Conservation (phyloP, 1,140 invertebrate species). For the Cyclargus thomasi region DNA sequence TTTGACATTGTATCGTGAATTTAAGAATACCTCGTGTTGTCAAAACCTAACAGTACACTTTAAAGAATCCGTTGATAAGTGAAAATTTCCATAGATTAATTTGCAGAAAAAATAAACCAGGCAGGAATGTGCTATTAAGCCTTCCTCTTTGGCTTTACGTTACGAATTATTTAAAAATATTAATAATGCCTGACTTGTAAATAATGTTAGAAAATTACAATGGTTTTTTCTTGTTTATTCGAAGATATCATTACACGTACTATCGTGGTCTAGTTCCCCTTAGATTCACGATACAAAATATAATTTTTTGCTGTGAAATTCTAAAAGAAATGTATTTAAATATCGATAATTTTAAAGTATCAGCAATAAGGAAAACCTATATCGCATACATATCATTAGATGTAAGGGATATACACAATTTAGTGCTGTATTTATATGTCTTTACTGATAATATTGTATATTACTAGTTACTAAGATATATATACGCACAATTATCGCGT, state of each 20-base stretch:
- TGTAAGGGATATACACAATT: conserved; percentile 55
- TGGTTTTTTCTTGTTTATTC: no score
- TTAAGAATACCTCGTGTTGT: conserved; percentile 33
- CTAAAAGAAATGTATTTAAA: conserved; percentile 17
- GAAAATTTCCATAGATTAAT: no score
- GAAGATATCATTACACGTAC: no score
- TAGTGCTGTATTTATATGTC: conserved; percentile 33
- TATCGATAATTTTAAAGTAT: conserved; percentile 26
- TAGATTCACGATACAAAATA: neutral
- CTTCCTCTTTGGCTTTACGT: no score
- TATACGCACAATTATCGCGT: conserved; percentile 8
- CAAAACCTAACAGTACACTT: no score
- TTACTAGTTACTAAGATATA: conserved; percentile 17
- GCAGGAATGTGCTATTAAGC: no score
- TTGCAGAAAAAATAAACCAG: no score
- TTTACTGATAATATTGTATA: conserved; percentile 18
- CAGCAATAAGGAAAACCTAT: conserved; percentile 55
- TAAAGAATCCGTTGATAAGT: no score
- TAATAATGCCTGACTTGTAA: no score
- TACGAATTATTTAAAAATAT: no score
- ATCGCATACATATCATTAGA: conserved; percentile 70
- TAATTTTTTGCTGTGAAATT: conserved; percentile 26
- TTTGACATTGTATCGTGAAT: conserved; percentile 37
- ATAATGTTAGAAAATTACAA: no score
- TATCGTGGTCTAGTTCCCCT: neutral